Evolutionary conservation across 2,797 vertebrate genomes (phyloP), one percentile per base, ranked within the genome.

Genomic region (Sparus aurata): DNA sequence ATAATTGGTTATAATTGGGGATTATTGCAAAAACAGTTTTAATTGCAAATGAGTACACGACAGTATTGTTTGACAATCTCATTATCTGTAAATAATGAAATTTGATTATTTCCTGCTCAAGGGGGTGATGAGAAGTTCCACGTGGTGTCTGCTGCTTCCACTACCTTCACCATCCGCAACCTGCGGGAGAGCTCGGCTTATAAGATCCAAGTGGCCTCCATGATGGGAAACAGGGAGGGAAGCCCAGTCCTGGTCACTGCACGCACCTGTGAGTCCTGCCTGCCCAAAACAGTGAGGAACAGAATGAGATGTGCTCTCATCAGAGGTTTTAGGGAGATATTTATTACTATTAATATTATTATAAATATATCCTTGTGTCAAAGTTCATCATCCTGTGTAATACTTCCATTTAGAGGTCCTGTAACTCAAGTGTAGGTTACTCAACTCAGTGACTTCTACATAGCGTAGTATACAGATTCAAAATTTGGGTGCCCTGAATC

Each of bases 121-220:
- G 97, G 96, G 53, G 96, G 94, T 45, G 88, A 89, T n/a, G 95
- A 95, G 85, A 95, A 92, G 77, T 96, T 92, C 69, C 90, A 89
- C 20, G 63, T 93, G 18, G 61, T 96, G 10, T 73, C 94, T 2
- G 93, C 93, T 5, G 76, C 93, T 9, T 83, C 89, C 2, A 87
- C 82, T 12, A 93, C 92, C n/a, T 96, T 95, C 81, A 93, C 87
- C 0, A 96, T 98, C 62, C 76, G 77, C 45, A 91, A 88, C 13
- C 94, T 98, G 83, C 94, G 75, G 73, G 93, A 94, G 75, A 95
- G 93, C 80, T 91, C 96, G 1, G 94, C 94, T n/a, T 97, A 96
- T 82, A 96, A 94, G 88, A 94, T 97, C 86, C 92, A 96, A 65
- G 77, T 97, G 76, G 95, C 95, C 4, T 89, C 95, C 0, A 12